Base-by-base conservation (phyloP, 2,113 vertebrate species). In the Morone chrysops region DNA sequence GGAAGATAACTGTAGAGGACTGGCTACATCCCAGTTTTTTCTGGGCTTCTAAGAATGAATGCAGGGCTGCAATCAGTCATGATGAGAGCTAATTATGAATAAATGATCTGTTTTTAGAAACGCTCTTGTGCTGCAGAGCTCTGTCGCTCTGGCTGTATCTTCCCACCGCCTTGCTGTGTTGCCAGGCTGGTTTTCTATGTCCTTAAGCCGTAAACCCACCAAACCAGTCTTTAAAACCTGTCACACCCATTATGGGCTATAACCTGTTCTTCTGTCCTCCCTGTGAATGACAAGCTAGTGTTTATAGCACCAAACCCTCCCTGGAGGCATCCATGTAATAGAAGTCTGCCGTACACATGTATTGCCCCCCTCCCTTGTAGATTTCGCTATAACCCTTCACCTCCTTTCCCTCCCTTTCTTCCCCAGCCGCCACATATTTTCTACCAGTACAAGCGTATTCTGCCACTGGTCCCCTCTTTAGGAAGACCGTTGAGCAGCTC, bases 171-270 rank as follows among this genome's bases (percentile, higher is more conserved):
- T 69, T 45, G 40, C 66, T 81, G 80, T 70, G 62, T 88, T 75
- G 83, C 76, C 54, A 47, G 68, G 63, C 85, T 73, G 60, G 59
- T 87, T 90, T 77, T 86, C 40, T 76, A 45, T 54, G 59, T 79
- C 78, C 69, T 72, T 45, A 67, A 87, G 74, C 83, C 17, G 36
- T 78, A 82, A 94, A 93, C 86, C 36, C 0, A 89, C 87, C 86
- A 78, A 93, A 95, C 92, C 87, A 45, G 94, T 95, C 87, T 90
- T 93, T 90, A 88, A 89, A 90, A 59, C 9, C 72, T 6, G 84
- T 78, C 88, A 85, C 90, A 67, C 92, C 92, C 90, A 75, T 70
- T 60, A 2, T 54, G 61, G 53, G 75, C 77, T 60, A 50, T 70
- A 91, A 85, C 81, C 83, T 81, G 84, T 82, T 83, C 77, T 67